Percentiles rank a stretch among this genome's conserved stretches.
phyloP scores from a whole-genome alignment of 2,113 vertebrate species.

The Calonectris borealis region DNA sequence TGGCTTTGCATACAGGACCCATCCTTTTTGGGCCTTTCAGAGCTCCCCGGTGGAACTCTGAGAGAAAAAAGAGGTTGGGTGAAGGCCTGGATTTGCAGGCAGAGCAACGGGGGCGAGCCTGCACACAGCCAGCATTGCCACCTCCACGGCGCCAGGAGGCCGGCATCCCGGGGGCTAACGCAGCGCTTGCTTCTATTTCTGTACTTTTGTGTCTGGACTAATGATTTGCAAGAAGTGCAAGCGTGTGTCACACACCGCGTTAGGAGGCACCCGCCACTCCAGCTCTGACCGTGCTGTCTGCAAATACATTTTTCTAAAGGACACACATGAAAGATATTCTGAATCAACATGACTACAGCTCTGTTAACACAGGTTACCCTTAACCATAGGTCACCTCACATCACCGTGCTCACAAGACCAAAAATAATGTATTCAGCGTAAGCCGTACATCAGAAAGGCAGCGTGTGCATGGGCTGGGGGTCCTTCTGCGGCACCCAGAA shows the following conservation, averaged over 20 bases:
- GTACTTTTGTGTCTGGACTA: not conserved
- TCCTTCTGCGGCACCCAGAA: not conserved
- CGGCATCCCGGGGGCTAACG: not conserved
- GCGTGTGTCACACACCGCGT: not conserved
- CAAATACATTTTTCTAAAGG: conserved; percentile 6
- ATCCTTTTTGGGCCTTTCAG: fast-evolving
- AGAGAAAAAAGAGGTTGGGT: fast-evolving
- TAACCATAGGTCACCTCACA: conserved; percentile 23
- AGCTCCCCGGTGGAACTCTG: not conserved
- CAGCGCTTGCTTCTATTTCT: fast-evolving
- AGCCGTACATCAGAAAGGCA: too few species aligned
- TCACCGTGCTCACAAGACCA: conserved; percentile 38
- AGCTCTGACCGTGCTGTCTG: not conserved
- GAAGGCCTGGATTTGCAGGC: not conserved
- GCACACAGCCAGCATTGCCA: fast-evolving
- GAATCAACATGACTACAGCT: not conserved
- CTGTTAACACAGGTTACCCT: conserved; percentile 7
- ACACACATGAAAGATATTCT: conserved; percentile 32
- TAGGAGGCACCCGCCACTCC: not conserved
- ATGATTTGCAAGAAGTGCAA: not conserved
- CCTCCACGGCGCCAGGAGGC: fast-evolving
- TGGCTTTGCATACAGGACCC: not conserved
- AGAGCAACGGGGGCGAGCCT: not conserved
- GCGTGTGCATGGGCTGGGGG: fast-evolving
- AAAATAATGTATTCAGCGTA: not conserved